Conservation (phyloP, 2,113 vertebrate species). For the Ophiodon elongatus region DNA sequence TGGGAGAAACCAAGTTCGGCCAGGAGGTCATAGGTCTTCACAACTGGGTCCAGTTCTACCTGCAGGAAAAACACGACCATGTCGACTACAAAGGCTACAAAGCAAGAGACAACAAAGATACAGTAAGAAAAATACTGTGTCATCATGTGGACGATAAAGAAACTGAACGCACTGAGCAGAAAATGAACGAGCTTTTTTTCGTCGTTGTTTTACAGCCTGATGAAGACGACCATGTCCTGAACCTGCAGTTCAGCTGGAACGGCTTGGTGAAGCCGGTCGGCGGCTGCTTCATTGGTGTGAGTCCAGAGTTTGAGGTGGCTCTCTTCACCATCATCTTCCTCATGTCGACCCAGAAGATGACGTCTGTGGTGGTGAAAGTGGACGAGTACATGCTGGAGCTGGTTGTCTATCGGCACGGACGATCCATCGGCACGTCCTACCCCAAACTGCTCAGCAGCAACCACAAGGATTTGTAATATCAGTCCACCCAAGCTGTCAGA, state of each 20-base stretch:
- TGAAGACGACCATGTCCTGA: conserved; percentile 89
- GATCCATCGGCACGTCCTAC: conserved; percentile 87
- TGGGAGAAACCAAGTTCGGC: conserved; percentile 86
- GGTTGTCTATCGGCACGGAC: conserved; percentile 84
- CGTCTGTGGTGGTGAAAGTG: conserved; percentile 81
- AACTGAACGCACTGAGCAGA: background rate
- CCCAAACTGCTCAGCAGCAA: conserved; percentile 87
- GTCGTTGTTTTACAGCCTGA: conserved; percentile 81
- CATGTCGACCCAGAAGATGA: conserved; percentile 82
- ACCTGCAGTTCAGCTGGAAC: conserved; percentile 92
- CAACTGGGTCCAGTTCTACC: conserved; percentile 93
- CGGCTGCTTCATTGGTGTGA: conserved; percentile 88
- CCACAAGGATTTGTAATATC: conserved; percentile 70
- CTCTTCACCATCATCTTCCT: conserved; percentile 90
- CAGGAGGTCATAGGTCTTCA: conserved; percentile 88
- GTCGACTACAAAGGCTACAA: conserved; percentile 91
- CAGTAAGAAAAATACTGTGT: conserved; percentile 70
- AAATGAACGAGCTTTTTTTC: background rate
- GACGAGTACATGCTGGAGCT: conserved; percentile 88
- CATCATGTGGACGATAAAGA: background rate
- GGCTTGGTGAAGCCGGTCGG: conserved; percentile 86
- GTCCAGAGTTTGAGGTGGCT: conserved; percentile 89
- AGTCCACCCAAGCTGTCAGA: fast-evolving
- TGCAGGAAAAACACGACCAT: conserved; percentile 86
- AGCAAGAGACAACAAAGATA: conserved; percentile 80